Evolutionary conservation across 2,888 invertebrate genomes (phyloP).

Genomic region (Parochlus steinenii): DNA sequence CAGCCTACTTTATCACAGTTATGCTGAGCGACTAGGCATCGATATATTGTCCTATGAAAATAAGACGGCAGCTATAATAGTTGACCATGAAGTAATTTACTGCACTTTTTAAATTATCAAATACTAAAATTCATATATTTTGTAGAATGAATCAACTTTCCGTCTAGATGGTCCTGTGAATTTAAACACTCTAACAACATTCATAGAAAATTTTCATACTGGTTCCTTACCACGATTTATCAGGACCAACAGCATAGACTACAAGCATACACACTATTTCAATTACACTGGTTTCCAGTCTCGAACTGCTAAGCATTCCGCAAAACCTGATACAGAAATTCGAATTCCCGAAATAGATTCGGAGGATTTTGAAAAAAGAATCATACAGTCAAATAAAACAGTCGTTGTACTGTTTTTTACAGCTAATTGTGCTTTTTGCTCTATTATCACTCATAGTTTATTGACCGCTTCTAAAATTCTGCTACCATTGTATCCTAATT

Average conservation of each 20-base stretch:
- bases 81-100: conserved; percentile 47
- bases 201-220: conserved; percentile 13
- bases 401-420: conserved; percentile 64
- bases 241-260: conserved; percentile 9
- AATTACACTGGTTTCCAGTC: conserved; percentile 7
- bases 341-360: conserved; percentile 44
- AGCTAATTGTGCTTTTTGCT: conserved; percentile 61
- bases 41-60: conserved; percentile 41
- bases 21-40: conserved; percentile 58
- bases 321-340: not conserved
- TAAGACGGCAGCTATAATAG: conserved; percentile 49
- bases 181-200: conserved; percentile 11
- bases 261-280: conserved; percentile 13
- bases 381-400: conserved; percentile 46
- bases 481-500: conserved; percentile 32
- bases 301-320: not conserved
- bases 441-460: conserved; percentile 48
- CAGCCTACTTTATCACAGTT: conserved; percentile 50
- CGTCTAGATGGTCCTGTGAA: conserved; percentile 13
- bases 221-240: conserved; percentile 11
- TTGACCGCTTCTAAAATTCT: conserved; percentile 48
- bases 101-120: conserved; percentile 13
- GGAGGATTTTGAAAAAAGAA: conserved; percentile 41
- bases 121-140: conserved; percentile 19
- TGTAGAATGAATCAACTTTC: conserved; percentile 50